A percentile compares a stretch with the other conserved stretches of the same genome.
Evolutionary conservation across 2,888 invertebrate genomes (phyloP).

Genomic region (Cylindroiulus punctatus): DNA sequence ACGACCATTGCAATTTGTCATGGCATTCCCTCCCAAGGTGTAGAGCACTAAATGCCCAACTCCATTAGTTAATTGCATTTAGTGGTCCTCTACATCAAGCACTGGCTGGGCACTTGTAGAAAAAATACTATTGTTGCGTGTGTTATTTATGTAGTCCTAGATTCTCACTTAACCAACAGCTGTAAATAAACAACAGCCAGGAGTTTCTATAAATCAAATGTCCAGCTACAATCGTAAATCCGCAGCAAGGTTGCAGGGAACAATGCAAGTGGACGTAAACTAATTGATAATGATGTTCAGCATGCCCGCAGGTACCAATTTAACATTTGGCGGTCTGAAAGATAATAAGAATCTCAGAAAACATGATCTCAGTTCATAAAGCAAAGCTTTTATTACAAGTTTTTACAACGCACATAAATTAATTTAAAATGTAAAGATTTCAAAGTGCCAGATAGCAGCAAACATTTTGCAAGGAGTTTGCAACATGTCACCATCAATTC

Average conservation of each 20-base stretch:
- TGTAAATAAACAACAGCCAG: not conserved
- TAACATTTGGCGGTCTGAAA: no score
- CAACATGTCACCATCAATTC: no score
- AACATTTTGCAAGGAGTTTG: no score
- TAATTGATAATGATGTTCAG: no score
- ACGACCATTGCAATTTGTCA: not conserved
- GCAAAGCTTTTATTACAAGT: no score
- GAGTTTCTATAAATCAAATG: not conserved
- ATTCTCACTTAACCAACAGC: not conserved
- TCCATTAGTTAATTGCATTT: not conserved
- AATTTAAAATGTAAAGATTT: no score
- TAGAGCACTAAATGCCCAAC: not conserved
- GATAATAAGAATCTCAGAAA: no score
- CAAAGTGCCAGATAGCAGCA: no score
- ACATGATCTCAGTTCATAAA: no score
- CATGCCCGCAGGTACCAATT: no score
- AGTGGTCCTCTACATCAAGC: not conserved
- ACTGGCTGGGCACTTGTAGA: not conserved
- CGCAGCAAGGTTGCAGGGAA: not conserved
- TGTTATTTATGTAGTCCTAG: not conserved
- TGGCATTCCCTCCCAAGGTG: not conserved
- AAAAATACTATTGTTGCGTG: not conserved
- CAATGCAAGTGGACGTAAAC: not conserved
- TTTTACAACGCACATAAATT: no score
- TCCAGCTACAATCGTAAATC: not conserved